Evolutionary conservation across 2,797 vertebrate genomes (phyloP).

Genomic region (Pogonophryne albipinna): DNA sequence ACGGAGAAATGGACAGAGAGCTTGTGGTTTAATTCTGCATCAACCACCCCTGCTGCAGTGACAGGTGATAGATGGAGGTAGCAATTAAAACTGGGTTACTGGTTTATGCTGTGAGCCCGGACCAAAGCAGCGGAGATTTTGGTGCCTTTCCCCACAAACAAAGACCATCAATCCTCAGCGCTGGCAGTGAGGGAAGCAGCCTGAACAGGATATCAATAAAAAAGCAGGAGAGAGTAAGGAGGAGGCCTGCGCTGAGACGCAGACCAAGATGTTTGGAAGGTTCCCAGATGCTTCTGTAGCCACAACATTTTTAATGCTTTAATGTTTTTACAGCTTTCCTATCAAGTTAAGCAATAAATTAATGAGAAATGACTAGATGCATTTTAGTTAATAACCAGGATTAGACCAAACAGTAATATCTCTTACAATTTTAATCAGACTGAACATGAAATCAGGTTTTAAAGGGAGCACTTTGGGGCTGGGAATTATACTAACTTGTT

Average conservation of each 20-base stretch:
- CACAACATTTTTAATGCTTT: not conserved
- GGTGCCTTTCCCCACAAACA: conserved; percentile 79
- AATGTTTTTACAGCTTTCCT: not conserved
- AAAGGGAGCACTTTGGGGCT: not conserved
- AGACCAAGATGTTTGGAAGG: conserved; percentile 27
- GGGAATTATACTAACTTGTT: too few species aligned
- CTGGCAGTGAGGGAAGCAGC: conserved; percentile 63
- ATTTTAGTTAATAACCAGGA: not conserved
- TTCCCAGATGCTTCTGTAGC: conserved; percentile 19
- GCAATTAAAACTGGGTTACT: conserved; percentile 89
- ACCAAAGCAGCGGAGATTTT: conserved; percentile 75
- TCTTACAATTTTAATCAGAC: not conserved
- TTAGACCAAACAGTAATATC: not conserved
- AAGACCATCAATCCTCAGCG: conserved; percentile 82
- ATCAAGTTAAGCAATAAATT: not conserved
- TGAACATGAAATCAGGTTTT: not conserved
- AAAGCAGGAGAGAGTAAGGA: conserved; percentile 47
- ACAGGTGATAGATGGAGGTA: conserved; percentile 83
- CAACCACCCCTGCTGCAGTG: conserved; percentile 65
- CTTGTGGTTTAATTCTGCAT: conserved; percentile 71
- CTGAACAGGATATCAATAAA: conserved; percentile 72
- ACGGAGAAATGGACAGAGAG: conserved; percentile 50
- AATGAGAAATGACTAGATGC: not conserved
- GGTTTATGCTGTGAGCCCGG: conserved; percentile 79
- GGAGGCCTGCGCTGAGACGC: conserved; percentile 28